These are phyloP conservation scores for Enteromius afrohamiltoni DNA, from an alignment of 2,797 vertebrate species.

Conservation along the genomic window DNA sequence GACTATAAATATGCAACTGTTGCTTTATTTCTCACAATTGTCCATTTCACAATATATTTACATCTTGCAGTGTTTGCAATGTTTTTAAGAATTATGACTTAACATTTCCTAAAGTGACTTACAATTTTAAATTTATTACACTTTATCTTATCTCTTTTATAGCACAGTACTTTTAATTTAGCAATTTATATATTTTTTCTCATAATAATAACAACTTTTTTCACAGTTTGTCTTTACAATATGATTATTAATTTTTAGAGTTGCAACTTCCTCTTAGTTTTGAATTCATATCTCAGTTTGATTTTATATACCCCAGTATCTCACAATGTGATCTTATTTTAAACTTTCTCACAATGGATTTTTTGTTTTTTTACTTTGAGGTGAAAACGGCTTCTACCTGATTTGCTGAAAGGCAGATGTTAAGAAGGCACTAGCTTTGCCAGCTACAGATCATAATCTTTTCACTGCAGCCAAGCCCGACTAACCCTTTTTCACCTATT, in stretches of 20 bases:
- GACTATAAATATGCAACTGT: neutral
- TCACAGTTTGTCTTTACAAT: neutral
- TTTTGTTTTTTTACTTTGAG: neutral
- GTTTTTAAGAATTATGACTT: neutral
- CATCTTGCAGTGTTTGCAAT: neutral
- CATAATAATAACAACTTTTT: neutral
- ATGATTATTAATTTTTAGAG: neutral
- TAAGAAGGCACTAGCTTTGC: neutral
- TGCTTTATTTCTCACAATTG: neutral
- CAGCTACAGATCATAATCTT: neutral
- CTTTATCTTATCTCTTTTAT: neutral
- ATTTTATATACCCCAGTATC: neutral
- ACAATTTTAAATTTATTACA: neutral
- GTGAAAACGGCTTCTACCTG: neutral
- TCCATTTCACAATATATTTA: neutral
- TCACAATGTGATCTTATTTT: neutral
- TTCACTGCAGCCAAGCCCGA: neutral
- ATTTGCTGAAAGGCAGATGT: conserved; percentile 2
- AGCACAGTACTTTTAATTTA: neutral
- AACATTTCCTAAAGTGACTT: neutral
- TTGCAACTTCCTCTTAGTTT: neutral
- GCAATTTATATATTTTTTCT: neutral
- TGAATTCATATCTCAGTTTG: neutral
- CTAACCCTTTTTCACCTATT: conserved; percentile 7
- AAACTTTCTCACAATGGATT: neutral